Evolutionary conservation across 2,113 vertebrate species (phyloP).

Genomic region (Ictalurus punctatus): DNA sequence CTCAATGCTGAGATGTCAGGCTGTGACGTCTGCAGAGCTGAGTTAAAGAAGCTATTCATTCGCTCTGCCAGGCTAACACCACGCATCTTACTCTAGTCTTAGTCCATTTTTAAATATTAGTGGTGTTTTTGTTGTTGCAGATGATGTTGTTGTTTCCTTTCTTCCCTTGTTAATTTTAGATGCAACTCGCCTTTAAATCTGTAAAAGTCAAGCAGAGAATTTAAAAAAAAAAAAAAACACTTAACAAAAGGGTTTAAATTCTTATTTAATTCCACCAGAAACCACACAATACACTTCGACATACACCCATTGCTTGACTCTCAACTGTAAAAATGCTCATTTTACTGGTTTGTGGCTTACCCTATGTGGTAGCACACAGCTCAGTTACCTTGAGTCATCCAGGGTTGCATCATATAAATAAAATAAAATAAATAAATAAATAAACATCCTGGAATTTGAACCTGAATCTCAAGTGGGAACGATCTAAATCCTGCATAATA

Average conservation of each 20-base stretch:
- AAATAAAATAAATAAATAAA: neutral
- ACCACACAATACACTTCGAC: neutral
- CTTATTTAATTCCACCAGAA: neutral
- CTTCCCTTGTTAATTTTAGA: neutral
- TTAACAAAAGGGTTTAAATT: no score
- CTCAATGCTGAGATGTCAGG: neutral
- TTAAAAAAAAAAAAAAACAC: no score
- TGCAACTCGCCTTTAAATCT: neutral
- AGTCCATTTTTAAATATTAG: neutral
- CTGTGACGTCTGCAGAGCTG: constrained; percentile 11
- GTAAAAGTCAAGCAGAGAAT: neutral
- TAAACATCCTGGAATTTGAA: neutral
- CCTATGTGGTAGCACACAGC: neutral
- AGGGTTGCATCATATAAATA: neutral
- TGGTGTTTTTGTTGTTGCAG: neutral
- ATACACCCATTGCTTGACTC: neutral
- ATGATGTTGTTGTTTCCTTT: neutral
- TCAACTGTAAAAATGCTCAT: neutral
- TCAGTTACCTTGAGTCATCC: neutral
- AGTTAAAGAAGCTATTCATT: neutral
- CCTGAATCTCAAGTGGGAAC: neutral
- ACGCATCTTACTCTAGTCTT: neutral
- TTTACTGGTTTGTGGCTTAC: neutral
- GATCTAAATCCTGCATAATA: neutral
- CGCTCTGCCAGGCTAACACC: neutral